A percentile compares a stretch with the other conserved stretches of the same genome.
Evolutionary conservation across 2,888 invertebrate species (phyloP).

Genomic region (Tridacna crocea): DNA sequence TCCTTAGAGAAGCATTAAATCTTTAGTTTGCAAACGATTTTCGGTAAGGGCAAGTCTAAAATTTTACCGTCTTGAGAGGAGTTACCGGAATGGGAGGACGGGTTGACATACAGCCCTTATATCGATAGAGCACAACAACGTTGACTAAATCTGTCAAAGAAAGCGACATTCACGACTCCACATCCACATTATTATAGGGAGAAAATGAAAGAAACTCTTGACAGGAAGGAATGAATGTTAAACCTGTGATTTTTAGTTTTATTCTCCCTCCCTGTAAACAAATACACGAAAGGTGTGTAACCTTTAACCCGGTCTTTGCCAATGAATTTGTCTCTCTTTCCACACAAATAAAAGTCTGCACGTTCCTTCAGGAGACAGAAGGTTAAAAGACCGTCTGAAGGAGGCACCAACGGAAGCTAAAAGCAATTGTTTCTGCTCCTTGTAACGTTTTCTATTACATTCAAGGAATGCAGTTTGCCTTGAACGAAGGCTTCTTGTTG

Average conservation of each 20-base stretch:
- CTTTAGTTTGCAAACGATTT: no score
- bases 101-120: constrained; percentile 59
- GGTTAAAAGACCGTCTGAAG: no score
- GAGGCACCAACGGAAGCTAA: no score
- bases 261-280: neutral
- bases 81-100: constrained; percentile 39
- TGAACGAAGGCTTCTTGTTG: no score
- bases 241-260: constrained; percentile 14
- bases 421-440: no score
- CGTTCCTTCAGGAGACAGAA: no score
- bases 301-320: constrained; percentile 18
- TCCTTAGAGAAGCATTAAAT: no score
- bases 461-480: no score
- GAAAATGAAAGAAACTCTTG: constrained; percentile 10
- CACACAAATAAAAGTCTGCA: no score
- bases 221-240: constrained; percentile 14
- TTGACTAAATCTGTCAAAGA: constrained; percentile 54
- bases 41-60: no score
- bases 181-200: neutral
- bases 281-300: constrained; percentile 11
- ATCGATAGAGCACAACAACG: constrained; percentile 51
- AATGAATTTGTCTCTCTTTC: constrained; percentile 10
- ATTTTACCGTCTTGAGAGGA: no score
- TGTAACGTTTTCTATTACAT: no score
- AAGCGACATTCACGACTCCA: constrained; percentile 49